These are phyloP conservation scores for Tetrax tetrax DNA, from an alignment of 2,113 vertebrate genomes.

Conservation along the genomic window DNA sequence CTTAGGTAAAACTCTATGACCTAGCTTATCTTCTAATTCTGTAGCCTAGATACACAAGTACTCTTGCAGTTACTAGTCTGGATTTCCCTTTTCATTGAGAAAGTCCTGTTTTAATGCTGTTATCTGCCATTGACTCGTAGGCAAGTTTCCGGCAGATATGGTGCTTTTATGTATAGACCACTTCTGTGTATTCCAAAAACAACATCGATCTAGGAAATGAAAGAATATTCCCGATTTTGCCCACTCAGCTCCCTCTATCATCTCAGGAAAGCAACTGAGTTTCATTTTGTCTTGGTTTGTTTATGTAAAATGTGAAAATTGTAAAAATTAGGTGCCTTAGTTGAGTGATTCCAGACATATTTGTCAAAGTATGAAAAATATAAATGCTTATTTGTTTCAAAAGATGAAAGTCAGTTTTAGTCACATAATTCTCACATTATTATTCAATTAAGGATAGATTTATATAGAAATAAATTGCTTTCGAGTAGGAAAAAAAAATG, in stretches of 20 bases:
- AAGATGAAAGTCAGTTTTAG: background rate
- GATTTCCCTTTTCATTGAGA: background rate
- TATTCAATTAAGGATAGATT: background rate
- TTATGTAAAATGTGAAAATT: background rate
- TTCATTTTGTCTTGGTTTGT: background rate
- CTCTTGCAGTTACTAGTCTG: background rate
- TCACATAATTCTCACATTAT: background rate
- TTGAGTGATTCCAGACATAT: background rate
- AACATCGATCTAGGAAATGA: background rate
- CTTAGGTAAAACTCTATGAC: background rate
- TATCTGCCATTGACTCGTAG: background rate
- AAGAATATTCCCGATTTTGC: background rate
- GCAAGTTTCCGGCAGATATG: background rate
- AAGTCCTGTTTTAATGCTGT: background rate
- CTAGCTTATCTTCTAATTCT: background rate
- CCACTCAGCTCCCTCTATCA: background rate
- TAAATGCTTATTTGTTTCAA: background rate
- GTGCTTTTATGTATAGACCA: background rate
- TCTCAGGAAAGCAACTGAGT: background rate
- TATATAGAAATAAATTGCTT: background rate
- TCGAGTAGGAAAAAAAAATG: background rate
- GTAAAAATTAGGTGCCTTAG: background rate
- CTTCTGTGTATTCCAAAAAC: rapidly evolving
- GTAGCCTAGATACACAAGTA: background rate
- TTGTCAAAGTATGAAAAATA: background rate